These are phyloP conservation scores for Blomia tropicalis DNA, from an alignment of 2,888 invertebrate species.

Conservation along the genomic window DNA sequence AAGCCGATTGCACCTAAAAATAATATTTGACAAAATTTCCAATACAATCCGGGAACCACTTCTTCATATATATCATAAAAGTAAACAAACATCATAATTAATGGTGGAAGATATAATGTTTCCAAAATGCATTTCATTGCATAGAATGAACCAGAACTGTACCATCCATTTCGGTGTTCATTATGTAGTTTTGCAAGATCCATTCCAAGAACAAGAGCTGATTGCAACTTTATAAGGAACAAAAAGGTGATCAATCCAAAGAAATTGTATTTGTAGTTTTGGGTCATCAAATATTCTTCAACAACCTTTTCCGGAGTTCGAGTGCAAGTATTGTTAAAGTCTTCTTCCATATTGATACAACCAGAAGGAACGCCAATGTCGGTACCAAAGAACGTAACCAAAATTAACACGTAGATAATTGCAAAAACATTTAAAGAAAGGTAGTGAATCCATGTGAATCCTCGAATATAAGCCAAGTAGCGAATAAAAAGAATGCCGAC, in stretches of 20 bases:
- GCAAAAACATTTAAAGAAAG: background rate
- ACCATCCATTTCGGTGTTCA: slow-evolving; percentile 13
- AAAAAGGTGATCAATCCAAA: background rate
- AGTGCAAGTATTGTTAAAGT: background rate
- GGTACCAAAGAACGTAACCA: background rate
- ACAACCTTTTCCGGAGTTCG: background rate
- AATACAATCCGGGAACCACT: background rate
- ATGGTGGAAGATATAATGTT: background rate
- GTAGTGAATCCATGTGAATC: background rate
- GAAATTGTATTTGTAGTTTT: background rate
- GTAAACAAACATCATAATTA: background rate
- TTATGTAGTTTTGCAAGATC: background rate
- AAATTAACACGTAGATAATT: background rate
- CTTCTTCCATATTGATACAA: background rate
- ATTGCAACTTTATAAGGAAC: background rate
- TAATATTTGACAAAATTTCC: background rate
- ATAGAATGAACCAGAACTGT: background rate
- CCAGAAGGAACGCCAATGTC: background rate
- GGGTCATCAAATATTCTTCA: background rate
- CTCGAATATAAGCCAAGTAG: background rate
- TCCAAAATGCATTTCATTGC: background rate
- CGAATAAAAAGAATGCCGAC: background rate
- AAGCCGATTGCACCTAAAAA: background rate
- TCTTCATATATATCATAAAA: slow-evolving; percentile 1
- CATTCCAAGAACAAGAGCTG: background rate